Percentiles rank a stretch among this genome's conserved stretches.
These are phyloP conservation scores for Acanthaster planci DNA, from an alignment of 35 echinoderm and acorn worm genomes.

Conservation along the genomic window DNA sequence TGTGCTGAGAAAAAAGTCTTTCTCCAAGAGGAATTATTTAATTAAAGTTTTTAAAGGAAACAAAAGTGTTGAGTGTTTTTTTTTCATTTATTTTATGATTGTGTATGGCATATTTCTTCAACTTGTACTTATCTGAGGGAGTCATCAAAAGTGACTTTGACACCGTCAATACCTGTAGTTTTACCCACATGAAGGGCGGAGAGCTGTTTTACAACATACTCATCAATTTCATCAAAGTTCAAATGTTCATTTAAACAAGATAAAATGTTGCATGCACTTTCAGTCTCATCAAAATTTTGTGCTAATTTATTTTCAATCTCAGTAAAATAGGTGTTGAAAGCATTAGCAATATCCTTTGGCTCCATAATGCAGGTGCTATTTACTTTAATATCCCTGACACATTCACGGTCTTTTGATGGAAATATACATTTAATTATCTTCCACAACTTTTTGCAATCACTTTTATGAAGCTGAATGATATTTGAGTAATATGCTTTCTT, in stretches of 20 bases:
- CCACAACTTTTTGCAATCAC: slow-evolving; percentile 31
- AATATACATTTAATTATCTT: slow-evolving; percentile 35
- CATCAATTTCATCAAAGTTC: not conserved
- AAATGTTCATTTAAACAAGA: not conserved
- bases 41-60: too few species aligned
- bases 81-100: too few species aligned
- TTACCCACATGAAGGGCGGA: slow-evolving; percentile 1
- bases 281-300: slow-evolving; percentile 7
- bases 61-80: too few species aligned
- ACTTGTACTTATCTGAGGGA: too few species aligned
- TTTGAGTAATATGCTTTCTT: slow-evolving; percentile 21
- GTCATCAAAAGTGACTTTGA: too few species aligned
- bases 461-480: slow-evolving; percentile 1
- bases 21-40: too few species aligned
- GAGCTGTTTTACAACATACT: too few species aligned
- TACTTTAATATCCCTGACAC: slow-evolving; percentile 19
- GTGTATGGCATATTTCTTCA: too few species aligned
- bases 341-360: slow-evolving; percentile 21
- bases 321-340: slow-evolving; percentile 28
- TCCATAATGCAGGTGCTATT: not conserved
- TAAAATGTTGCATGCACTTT: not conserved
- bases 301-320: slow-evolving; percentile 24
- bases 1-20: too few species aligned
- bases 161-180: slow-evolving; percentile 10
- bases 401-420: slow-evolving; percentile 25